phyloP scores from a whole-genome alignment of 2,797 vertebrate genomes.

The Odontamblyopus rebecca region DNA sequence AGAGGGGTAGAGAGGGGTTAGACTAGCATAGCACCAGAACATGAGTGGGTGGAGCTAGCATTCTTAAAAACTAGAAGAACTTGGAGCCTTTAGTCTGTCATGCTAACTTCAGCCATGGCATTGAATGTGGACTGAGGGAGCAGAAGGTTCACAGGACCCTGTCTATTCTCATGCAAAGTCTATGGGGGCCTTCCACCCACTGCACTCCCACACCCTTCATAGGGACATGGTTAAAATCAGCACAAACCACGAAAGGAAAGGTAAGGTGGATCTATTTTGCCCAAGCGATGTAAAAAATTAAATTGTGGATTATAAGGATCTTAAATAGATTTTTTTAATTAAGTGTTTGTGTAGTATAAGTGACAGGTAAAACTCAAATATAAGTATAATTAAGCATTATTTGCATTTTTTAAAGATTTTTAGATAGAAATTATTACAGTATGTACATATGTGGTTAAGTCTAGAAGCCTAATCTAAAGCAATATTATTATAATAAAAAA shows the following conservation, averaged over 20 bases:
- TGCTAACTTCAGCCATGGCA: constrained; percentile 73
- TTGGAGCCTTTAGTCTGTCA: constrained; percentile 77
- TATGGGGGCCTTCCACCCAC: constrained; percentile 54
- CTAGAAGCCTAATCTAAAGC: neutral
- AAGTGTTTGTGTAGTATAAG: neutral
- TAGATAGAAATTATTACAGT: too few species aligned
- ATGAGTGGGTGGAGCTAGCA: constrained; percentile 9
- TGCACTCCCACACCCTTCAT: constrained; percentile 22
- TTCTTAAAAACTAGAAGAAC: constrained; percentile 62
- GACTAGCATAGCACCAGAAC: constrained; percentile 22
- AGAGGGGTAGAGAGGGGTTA: constrained; percentile 28
- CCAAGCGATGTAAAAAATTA: neutral
- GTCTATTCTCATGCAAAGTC: constrained; percentile 86
- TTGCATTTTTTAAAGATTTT: too few species aligned
- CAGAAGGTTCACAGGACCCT: constrained; percentile 88
- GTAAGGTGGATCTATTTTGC: constrained; percentile 8
- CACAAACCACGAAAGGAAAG: constrained; percentile 19
- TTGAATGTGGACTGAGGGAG: constrained; percentile 78
- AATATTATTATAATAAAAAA: neutral
- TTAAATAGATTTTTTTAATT: neutral
- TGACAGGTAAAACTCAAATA: too few species aligned
- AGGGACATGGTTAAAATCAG: constrained; percentile 51
- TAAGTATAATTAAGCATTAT: too few species aligned
- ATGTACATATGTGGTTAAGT: neutral
- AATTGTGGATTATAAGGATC: neutral